Conservation (phyloP, 2,797 vertebrate species). For the Aulostomus chinensis region DNA sequence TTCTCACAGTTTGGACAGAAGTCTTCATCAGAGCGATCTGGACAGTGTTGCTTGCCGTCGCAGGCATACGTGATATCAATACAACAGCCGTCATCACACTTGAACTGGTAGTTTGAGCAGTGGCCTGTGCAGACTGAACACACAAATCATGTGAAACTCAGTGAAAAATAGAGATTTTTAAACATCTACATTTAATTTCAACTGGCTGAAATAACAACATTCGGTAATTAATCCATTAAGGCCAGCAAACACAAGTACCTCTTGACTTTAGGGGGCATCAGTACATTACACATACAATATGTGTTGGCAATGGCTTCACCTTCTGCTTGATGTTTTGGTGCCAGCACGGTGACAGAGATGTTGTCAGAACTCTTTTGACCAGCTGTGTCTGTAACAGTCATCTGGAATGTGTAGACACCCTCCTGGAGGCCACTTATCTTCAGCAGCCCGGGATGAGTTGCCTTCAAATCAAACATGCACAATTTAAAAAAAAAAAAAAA, state of each 20-base stretch:
- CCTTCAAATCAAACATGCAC: constrained; percentile 66
- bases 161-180: neutral
- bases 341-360: constrained; percentile 87
- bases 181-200: neutral
- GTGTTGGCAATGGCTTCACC: constrained; percentile 63
- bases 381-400: constrained; percentile 86
- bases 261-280: neutral
- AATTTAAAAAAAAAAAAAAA: too few species aligned
- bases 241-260: neutral
- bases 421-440: constrained; percentile 88
- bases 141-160: neutral
- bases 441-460: constrained; percentile 89
- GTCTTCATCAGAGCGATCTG: constrained; percentile 92
- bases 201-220: neutral
- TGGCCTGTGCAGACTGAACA: constrained; percentile 83
- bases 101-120: constrained; percentile 93
- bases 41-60: constrained; percentile 90
- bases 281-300: neutral
- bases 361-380: constrained; percentile 93
- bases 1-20: constrained; percentile 92
- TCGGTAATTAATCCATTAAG: too few species aligned
- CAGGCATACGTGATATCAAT: constrained; percentile 94
- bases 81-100: constrained; percentile 94
- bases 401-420: constrained; percentile 87
- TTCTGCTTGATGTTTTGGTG: constrained; percentile 82